Evolutionary conservation across 2,797 vertebrate species (phyloP), one percentile per base, ranked within the genome.

Genomic region (Perodicticus potto): DNA sequence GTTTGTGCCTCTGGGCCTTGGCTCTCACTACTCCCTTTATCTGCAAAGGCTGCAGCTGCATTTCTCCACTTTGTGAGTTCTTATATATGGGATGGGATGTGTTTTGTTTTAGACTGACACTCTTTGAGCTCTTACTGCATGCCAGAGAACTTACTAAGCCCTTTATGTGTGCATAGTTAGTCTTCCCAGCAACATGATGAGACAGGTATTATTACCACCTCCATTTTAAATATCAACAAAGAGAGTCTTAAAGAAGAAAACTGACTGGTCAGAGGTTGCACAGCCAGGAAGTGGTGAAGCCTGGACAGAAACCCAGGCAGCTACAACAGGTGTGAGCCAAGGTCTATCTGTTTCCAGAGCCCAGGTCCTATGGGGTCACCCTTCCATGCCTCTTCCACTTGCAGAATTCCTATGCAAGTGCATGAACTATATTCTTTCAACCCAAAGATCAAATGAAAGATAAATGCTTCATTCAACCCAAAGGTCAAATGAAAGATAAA

Each of bases 71-170:
- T 57, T 86, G 69, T 45, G 69, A 63, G 49, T 83, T 74, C 16
- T 32, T 53, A 20, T 22, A 69, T 73, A 11, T 27, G 53, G 80
- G 23, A 11, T 27, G 53, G 80, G 23, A 4, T 3, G 17, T 55
- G 81, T 67, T 93, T 96, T 69, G 89, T 82, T 72, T 94, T 74
- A 49, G 88, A 65, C 19, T 34, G 65, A n/a, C 45, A 69, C 59
- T 72, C 34, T 16, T 4, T n/a, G 74, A 88, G 32, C 34, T 85
- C 83, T 82, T 82, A 73, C 34, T 78, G 32, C 70, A n/a, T 53
- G 49, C 61, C 61, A 43, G 86, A 61, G 11, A 85, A 37, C 82
- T 65, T 57, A 34, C 29, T 63, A 70, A 91, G 69, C 45, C 59
- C 12, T 83, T 32, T 25, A n/a, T 72, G 5, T 11, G 13, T 40